Percentiles rank a stretch among this genome's conserved stretches.
Evolutionary conservation across 2,888 invertebrate species (phyloP).

Genomic region (Torymus auratus): DNA sequence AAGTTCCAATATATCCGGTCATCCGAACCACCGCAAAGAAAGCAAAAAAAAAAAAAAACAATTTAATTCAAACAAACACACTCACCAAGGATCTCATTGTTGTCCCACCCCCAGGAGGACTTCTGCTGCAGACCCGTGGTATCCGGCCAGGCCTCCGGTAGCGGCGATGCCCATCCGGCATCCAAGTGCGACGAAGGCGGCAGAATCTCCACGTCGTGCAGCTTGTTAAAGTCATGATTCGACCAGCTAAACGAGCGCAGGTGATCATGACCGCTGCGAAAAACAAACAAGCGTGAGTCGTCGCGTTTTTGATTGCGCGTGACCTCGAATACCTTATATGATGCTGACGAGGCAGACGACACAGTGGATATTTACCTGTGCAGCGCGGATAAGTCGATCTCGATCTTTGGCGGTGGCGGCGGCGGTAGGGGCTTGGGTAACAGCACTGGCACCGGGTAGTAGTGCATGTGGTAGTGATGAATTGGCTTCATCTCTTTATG

Average conservation of each 20-base stretch:
- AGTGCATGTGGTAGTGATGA: constrained; percentile 69
- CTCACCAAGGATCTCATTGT: constrained; percentile 58
- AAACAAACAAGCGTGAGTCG: not conserved
- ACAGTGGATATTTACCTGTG: constrained; percentile 34
- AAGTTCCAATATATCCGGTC: no score
- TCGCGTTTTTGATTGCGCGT: no score
- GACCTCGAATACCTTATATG: not conserved
- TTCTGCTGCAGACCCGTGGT: constrained; percentile 16
- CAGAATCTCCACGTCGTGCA: constrained; percentile 29
- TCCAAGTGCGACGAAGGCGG: not conserved
- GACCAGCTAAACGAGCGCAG: constrained; percentile 65
- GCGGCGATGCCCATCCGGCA: constrained; percentile 22
- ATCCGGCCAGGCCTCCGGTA: constrained; percentile 55
- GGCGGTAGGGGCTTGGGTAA: constrained; percentile 52
- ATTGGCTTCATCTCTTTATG: constrained; percentile 51
- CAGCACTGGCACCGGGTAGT: constrained; percentile 65
- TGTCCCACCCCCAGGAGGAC: constrained; percentile 56
- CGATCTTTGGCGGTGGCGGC: constrained; percentile 44
- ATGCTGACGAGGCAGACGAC: not conserved
- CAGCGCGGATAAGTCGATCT: constrained; percentile 51
- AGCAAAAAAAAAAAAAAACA: not conserved
- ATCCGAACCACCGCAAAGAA: no score
- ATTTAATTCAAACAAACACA: constrained; percentile 16
- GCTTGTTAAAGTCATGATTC: constrained; percentile 61
- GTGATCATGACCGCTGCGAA: constrained; percentile 52